A percentile compares a stretch with the other conserved stretches of the same genome.
Conservation (phyloP, 2,113 vertebrate species). For the Callorhinus ursinus region DNA sequence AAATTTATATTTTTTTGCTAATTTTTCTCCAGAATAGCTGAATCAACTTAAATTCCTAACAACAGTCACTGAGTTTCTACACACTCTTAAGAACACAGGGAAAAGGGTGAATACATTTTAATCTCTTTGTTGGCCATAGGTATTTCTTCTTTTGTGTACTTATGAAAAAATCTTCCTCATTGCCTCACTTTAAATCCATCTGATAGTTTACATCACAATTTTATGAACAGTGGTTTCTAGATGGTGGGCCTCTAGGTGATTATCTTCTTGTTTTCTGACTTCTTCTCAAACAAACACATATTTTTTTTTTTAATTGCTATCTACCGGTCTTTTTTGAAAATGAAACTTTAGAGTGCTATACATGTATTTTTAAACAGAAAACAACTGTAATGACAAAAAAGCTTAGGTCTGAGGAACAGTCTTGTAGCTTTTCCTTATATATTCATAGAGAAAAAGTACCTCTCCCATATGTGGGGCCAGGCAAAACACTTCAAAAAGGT, state of each 20-base stretch:
- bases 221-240: neutral
- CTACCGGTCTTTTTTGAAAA: neutral
- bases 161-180: neutral
- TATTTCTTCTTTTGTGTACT: slow-evolving; percentile 17
- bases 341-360: neutral
- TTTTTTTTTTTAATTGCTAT: neutral
- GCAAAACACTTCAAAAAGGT: neutral
- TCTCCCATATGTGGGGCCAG: neutral
- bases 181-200: neutral
- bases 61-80: neutral
- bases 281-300: neutral
- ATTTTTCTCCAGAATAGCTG: neutral
- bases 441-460: neutral
- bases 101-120: neutral
- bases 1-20: slow-evolving; percentile 16
- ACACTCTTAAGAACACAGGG: neutral
- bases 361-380: neutral
- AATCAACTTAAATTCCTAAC: slow-evolving; percentile 16
- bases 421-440: neutral
- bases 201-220: neutral
- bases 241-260: neutral
- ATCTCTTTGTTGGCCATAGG: neutral
- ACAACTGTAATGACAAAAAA: slow-evolving; percentile 19
- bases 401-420: neutral
- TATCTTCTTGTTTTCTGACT: neutral